Conservation (phyloP, 2,797 vertebrate genomes). For the Falco berigora region DNA sequence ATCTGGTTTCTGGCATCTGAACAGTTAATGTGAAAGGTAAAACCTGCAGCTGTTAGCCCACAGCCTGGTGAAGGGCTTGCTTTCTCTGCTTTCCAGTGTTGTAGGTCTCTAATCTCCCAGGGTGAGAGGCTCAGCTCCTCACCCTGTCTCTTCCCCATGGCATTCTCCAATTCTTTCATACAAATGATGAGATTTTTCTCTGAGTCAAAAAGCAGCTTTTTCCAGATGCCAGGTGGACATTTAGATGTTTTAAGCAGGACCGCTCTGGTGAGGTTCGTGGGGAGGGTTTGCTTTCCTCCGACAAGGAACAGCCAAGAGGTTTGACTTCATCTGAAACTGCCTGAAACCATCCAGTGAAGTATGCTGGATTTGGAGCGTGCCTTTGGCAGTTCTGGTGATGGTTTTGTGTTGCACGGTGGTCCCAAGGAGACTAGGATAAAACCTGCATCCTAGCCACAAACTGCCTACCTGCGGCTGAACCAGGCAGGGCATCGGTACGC, state of each 20-base stretch:
- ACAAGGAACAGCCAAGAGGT: neutral
- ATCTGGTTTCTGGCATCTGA: neutral
- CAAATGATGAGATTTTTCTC: neutral
- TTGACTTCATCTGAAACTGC: neutral
- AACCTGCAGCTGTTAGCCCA: neutral
- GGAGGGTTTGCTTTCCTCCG: neutral
- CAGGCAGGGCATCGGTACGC: no score
- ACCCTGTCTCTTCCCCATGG: neutral
- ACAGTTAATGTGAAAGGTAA: neutral
- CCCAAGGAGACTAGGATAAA: neutral
- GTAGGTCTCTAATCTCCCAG: neutral
- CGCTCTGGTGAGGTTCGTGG: neutral
- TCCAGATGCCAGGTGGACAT: neutral
- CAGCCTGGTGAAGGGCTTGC: neutral
- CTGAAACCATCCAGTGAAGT: neutral
- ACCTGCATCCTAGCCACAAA: neutral
- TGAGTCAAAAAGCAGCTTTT: neutral
- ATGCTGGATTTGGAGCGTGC: neutral
- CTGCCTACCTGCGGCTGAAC: neutral
- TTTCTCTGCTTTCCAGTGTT: neutral
- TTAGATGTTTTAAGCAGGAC: neutral
- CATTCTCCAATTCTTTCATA: neutral
- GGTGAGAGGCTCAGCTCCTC: neutral
- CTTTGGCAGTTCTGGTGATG: neutral
- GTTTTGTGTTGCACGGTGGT: neutral